These are phyloP conservation scores for Pogonophryne albipinna DNA, from an alignment of 2,797 vertebrate genomes.

Conservation along the genomic window DNA sequence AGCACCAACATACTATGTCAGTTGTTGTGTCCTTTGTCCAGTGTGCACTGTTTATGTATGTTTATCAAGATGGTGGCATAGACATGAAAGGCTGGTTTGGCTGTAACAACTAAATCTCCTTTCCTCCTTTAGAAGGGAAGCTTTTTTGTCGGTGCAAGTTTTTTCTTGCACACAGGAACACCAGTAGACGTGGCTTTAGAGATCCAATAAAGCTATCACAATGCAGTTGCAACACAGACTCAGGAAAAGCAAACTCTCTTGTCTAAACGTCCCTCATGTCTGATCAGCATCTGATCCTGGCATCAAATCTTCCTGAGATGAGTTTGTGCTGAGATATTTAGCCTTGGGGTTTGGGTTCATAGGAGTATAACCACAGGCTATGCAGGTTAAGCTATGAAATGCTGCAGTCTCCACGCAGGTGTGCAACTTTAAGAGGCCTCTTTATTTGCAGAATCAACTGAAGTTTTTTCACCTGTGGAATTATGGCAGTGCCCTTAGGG, in stretches of 20 bases:
- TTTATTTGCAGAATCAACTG: slow-evolving; percentile 66
- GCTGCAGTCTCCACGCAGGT: slow-evolving; percentile 64
- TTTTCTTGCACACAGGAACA: slow-evolving; percentile 74
- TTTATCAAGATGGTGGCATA: slow-evolving; percentile 75
- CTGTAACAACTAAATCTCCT: slow-evolving; percentile 58
- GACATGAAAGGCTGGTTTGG: slow-evolving; percentile 62
- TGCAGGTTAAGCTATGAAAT: slow-evolving; percentile 35
- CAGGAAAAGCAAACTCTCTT: slow-evolving; percentile 48
- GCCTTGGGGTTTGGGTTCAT: slow-evolving; percentile 34
- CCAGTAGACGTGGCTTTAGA: slow-evolving; percentile 62
- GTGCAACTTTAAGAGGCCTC: slow-evolving; percentile 73
- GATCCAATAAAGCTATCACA: slow-evolving; percentile 53
- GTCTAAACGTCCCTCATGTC: slow-evolving; percentile 73
- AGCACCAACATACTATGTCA: slow-evolving; percentile 49
- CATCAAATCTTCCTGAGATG: slow-evolving; percentile 52
- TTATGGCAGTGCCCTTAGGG: slow-evolving; percentile 45
- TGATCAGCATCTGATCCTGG: slow-evolving; percentile 63
- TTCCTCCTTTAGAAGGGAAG: slow-evolving; percentile 45
- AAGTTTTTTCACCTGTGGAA: slow-evolving; percentile 62
- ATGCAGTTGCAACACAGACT: slow-evolving; percentile 44
- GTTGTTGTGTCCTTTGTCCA: slow-evolving; percentile 66
- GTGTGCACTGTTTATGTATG: slow-evolving; percentile 62
- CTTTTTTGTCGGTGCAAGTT: slow-evolving; percentile 69
- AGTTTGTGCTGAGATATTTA: slow-evolving; percentile 55
- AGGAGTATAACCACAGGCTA: slow-evolving; percentile 55